Base-by-base conservation (phyloP, 2,113 vertebrate genomes). In the Oenanthe melanoleuca region DNA sequence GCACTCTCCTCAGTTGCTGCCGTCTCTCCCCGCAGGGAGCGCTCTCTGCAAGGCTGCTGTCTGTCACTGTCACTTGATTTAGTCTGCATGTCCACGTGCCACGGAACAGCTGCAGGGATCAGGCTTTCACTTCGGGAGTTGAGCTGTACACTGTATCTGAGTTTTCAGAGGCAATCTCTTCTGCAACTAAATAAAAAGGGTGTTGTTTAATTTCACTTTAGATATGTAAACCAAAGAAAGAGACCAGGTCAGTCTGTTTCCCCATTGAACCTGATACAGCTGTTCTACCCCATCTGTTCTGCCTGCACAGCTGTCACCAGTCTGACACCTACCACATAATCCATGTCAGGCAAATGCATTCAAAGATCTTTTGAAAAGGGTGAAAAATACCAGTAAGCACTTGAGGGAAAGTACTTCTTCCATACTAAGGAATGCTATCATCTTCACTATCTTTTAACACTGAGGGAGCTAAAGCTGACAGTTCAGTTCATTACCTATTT, bases 141-240 rank as follows among this genome's bases (percentile, higher is more conserved):
- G 98, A 92, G 89, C 98, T 98, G 98, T 99, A 99, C 77, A 99
- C 96, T 52, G 97, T 95, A 95, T 99, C 99, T 40, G 99, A 98
- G 97, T 99, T 99, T 98, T 99, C 99, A 28, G 99, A 98, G 53
- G 98, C 96, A 94, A 99, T 97, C 80, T 99, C 99, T 98, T 99
- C 99, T 99, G 97, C 65, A 93, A 93, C 90, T 77, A 85, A 88
- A 96, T 50, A 71, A 78, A 73, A 77, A 57, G 8, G 6, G 17
- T 40, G 37, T 92, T 66, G 87, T 61, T 90, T 61, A 85, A 50
- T 12, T 77, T 84, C 31, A 75, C 13, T 72, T 71, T 23, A 49
- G 20, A 40, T 14, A 38, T 2, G 38, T 5, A 59, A 88, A 42
- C 10, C 52, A 60, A 83, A 66, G 8, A 38, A 52, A 88, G 38